Conservation (phyloP, 2,888 invertebrate species). For the Dasypolia templi region DNA sequence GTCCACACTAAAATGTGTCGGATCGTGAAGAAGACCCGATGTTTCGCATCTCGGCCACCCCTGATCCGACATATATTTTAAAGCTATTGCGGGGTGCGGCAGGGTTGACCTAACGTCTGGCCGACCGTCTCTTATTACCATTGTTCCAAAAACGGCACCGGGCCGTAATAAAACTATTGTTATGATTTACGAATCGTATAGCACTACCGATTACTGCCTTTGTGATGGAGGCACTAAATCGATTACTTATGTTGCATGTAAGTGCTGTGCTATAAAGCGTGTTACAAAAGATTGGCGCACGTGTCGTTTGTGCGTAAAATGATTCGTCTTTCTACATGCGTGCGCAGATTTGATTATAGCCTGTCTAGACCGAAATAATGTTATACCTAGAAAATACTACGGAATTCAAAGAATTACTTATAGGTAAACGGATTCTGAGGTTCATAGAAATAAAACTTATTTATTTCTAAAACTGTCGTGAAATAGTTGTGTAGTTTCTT, state of each 20-base stretch:
- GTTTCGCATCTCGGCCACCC: too few species aligned
- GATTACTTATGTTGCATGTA: constrained; percentile 23
- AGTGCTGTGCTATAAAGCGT: constrained; percentile 37
- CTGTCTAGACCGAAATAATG: constrained; percentile 13
- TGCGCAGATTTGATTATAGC: constrained; percentile 20
- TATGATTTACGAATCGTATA: background rate
- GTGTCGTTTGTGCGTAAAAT: constrained; percentile 20
- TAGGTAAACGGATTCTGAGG: background rate
- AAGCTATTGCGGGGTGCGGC: too few species aligned
- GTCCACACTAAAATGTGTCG: too few species aligned
- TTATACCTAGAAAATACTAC: background rate
- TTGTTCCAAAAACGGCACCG: too few species aligned
- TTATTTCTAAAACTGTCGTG: background rate
- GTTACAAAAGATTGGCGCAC: constrained; percentile 36
- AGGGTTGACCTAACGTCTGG: too few species aligned
- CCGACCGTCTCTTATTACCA: too few species aligned
- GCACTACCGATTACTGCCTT: constrained; percentile 23
- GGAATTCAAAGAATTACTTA: background rate
- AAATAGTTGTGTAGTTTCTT: background rate
- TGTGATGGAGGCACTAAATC: constrained; percentile 9
- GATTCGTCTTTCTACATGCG: background rate
- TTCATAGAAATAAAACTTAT: background rate
- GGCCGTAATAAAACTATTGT: background rate
- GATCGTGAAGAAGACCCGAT: too few species aligned
- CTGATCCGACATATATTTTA: too few species aligned